Percentiles rank a stretch among this genome's conserved stretches.
These are phyloP conservation scores for Drosophila grimshawi DNA, from an alignment of 1,140 invertebrate species.

Conservation along the genomic window DNA sequence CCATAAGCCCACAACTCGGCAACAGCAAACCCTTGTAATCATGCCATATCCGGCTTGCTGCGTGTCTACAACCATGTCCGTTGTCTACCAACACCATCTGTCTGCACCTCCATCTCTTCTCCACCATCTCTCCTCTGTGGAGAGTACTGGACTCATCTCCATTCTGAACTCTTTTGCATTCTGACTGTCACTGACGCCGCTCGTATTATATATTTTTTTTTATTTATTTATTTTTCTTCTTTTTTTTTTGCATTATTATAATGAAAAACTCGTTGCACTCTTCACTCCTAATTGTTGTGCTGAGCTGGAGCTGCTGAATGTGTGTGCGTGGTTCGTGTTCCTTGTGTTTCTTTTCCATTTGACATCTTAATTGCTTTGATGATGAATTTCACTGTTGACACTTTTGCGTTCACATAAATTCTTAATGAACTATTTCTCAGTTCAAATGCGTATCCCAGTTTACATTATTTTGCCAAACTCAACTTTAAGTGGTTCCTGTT, in stretches of 20 bases:
- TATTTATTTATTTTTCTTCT: conserved; percentile 31
- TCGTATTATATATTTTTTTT: neutral
- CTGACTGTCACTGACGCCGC: conserved; percentile 30
- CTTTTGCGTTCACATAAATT: conserved; percentile 74
- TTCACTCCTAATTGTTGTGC: conserved; percentile 9
- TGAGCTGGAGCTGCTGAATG: neutral
- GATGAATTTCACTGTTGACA: conserved; percentile 76
- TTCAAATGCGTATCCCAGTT: conserved; percentile 13
- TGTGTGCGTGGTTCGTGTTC: conserved; percentile 24
- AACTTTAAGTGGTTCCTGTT: neutral
- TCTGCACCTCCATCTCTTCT: neutral
- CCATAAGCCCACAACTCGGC: conserved; percentile 50
- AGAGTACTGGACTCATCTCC: no score
- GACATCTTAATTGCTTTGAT: conserved; percentile 78
- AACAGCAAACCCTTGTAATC: conserved; percentile 60
- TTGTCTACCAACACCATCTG: conserved; percentile 42
- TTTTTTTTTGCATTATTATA: conserved; percentile 64
- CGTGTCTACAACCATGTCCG: conserved; percentile 34
- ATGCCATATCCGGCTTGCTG: conserved; percentile 65
- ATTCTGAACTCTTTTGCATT: conserved; percentile 10
- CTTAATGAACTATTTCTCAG: conserved; percentile 51
- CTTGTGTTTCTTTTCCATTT: conserved; percentile 39
- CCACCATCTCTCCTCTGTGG: conserved; percentile 12
- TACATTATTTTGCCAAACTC: neutral
- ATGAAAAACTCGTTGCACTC: conserved; percentile 45